A percentile compares a stretch with the other conserved stretches of the same genome.
Evolutionary conservation across 2,113 vertebrate species (phyloP).

Genomic region (Charina bottae): DNA sequence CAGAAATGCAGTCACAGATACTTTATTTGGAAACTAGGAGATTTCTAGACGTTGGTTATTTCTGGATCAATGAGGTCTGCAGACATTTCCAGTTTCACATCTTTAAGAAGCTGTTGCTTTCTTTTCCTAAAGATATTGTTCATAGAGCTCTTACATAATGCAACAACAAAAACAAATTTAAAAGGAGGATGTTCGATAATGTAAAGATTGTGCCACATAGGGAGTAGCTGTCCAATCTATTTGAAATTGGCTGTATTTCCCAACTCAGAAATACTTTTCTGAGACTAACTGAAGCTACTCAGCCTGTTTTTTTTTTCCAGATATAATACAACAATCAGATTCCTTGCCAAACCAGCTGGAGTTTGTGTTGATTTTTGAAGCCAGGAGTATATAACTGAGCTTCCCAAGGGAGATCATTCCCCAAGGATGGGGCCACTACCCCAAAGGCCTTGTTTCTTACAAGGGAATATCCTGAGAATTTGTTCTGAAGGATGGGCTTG

Average conservation of each 20-base stretch:
- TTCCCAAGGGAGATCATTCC: not conserved
- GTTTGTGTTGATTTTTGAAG: not conserved
- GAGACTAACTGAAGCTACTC: not conserved
- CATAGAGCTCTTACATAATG: not conserved
- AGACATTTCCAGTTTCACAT: not conserved
- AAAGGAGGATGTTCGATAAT: not conserved
- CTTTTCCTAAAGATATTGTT: not conserved
- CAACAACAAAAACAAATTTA: not conserved
- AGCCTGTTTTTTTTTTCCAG: not conserved
- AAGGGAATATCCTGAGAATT: not conserved
- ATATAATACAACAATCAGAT: not conserved
- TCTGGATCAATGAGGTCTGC: not conserved
- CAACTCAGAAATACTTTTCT: not conserved
- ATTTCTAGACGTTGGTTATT: not conserved
- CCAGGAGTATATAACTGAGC: not conserved
- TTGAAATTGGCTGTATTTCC: not conserved
- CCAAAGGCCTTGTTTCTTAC: not conserved
- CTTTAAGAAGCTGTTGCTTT: not conserved
- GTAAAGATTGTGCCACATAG: not conserved
- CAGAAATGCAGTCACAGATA: rapidly evolving
- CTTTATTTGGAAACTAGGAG: not conserved
- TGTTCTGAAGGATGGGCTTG: not conserved
- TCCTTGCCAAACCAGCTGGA: not conserved
- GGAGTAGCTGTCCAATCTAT: not conserved
- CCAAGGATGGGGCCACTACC: not conserved